Conservation (phyloP, 2,888 invertebrate species). For the Leucoma salicis region DNA sequence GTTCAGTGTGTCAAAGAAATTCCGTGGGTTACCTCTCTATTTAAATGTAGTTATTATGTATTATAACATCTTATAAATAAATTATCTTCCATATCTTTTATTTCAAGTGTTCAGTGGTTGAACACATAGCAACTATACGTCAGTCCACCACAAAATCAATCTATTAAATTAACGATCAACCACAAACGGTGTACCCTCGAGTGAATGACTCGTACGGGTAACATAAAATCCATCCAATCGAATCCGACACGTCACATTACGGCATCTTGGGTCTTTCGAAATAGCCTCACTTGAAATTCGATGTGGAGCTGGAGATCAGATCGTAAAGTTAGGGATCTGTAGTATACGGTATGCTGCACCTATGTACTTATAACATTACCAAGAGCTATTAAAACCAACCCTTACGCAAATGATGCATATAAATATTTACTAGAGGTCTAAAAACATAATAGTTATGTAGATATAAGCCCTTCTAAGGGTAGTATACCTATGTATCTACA, state of each 20-base stretch:
- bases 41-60: too few relatives aligned
- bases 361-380: slow-evolving; percentile 18
- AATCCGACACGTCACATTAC: slow-evolving; percentile 72
- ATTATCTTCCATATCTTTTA: slow-evolving; percentile 37
- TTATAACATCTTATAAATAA: too few relatives aligned
- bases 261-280: slow-evolving; percentile 59
- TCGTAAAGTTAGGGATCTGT: slow-evolving; percentile 71
- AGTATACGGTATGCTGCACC: slow-evolving; percentile 37
- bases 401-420: neutral
- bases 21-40: too few relatives aligned
- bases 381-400: neutral
- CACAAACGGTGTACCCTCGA: slow-evolving; percentile 55
- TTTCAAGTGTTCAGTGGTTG: slow-evolving; percentile 3
- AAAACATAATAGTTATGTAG: neutral
- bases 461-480: too few relatives aligned
- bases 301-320: slow-evolving; percentile 64
- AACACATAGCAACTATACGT: slow-evolving; percentile 31
- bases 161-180: slow-evolving; percentile 67
- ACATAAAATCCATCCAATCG: slow-evolving; percentile 75
- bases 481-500: too few relatives aligned
- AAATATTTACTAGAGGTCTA: neutral
- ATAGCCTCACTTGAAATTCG: slow-evolving; percentile 74
- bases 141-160: slow-evolving; percentile 54
- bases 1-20: too few relatives aligned
- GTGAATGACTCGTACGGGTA: slow-evolving; percentile 53